A percentile compares a stretch with the other conserved stretches of the same genome.
phyloP scores from a whole-genome alignment of 2,888 invertebrate genomes.

The Diploptera punctata region DNA sequence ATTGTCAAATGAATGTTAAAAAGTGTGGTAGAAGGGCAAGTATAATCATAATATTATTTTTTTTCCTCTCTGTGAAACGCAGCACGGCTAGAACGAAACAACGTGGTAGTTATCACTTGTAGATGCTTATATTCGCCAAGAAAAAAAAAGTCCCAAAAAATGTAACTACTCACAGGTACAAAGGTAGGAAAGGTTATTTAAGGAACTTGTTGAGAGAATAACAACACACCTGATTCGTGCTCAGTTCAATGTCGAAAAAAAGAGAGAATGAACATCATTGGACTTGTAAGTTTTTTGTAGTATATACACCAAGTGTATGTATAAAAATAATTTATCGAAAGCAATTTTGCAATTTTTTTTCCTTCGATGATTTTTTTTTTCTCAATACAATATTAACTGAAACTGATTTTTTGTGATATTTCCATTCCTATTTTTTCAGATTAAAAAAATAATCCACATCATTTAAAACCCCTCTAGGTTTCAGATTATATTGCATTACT shows the following conservation, averaged over 20 bases:
- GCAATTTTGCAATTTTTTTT: no score
- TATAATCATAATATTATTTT: slow-evolving; percentile 36
- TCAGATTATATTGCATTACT: no score
- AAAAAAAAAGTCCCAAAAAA: slow-evolving; percentile 29
- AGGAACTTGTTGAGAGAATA: slow-evolving; percentile 38
- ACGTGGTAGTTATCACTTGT: slow-evolving; percentile 28
- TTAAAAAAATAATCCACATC: no score
- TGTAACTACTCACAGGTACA: slow-evolving; percentile 37
- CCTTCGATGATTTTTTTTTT: slow-evolving; percentile 35
- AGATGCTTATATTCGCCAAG: slow-evolving; percentile 42
- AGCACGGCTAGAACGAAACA: slow-evolving; percentile 33
- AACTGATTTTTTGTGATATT: not conserved
- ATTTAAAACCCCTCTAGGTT: no score
- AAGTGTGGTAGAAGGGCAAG: slow-evolving; percentile 42
- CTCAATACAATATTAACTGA: not conserved
- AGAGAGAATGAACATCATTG: slow-evolving; percentile 15
- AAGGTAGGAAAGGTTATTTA: slow-evolving; percentile 38
- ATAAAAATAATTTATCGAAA: slow-evolving; percentile 36
- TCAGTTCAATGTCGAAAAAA: slow-evolving; percentile 38
- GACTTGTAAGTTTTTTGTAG: slow-evolving; percentile 41
- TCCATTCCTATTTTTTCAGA: not conserved
- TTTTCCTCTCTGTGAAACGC: slow-evolving; percentile 44
- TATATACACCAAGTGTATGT: slow-evolving; percentile 43
- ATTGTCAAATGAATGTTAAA: slow-evolving; percentile 33
- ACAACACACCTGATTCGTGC: slow-evolving; percentile 44